Base-by-base conservation (phyloP, 2,888 invertebrate genomes). In the Nipponacmea schrenckii region DNA sequence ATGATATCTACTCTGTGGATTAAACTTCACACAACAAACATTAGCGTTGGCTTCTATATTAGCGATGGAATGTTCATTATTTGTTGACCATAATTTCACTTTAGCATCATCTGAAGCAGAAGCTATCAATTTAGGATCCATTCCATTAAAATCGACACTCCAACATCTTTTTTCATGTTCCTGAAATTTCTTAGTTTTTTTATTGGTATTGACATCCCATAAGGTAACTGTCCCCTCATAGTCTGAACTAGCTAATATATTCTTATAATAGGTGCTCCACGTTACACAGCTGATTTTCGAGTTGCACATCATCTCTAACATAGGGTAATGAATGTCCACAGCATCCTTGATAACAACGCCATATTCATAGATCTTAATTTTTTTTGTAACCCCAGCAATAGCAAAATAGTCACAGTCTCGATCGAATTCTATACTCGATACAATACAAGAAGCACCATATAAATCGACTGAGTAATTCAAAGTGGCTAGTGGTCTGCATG, bases 321-420 rank as follows among this genome's bases (percentile, higher is more conserved):
- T 93, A 12, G 97, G 96, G 90, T 96, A 96, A 90, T 97, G 96
- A 77, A 96, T 94, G 88, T 96, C 96, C 24, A 96, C 94, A 0
- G 93, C 92, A 88, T 96, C 95, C 65, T 94, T 91, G 64, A 96
- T 93, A 56, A 96, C 95, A 44, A 93, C 92, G 62, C 93, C 93
- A 89, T 95, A 97, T 88, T 97, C 96, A 90, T 95, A 97, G 68
- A 90, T 94, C 91, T 97, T 97, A 72, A 97, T 97, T 75, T 95
- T 92, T 88, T 96, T 96, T 0, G 96, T 96, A 15, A 97, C 96
- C 3, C 97, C 97, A 46, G 97, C 97, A 81, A 97, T 96, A 0
- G 97, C 97, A 90, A 97, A 96, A 89, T 94, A 94, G 90, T 97
- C 96, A 87, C 95, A 94, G 89, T 97, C 97, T 89, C 96, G 95